phyloP scores from a whole-genome alignment of 2,888 invertebrate species.

The Cordilura impudica region DNA sequence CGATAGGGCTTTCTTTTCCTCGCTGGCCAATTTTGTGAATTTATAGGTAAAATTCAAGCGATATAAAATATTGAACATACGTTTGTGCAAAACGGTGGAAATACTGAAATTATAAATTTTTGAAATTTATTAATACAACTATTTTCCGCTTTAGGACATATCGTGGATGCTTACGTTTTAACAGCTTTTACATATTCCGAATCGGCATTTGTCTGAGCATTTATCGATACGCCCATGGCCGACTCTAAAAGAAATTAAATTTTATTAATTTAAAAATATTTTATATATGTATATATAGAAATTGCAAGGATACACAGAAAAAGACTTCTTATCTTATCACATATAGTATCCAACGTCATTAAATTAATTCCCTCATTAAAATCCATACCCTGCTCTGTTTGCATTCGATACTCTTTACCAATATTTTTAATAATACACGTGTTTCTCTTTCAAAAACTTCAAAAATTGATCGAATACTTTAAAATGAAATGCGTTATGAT shows the following conservation, averaged over 20 bases:
- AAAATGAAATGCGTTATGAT: conserved; percentile 89
- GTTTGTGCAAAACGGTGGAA: conserved; percentile 74
- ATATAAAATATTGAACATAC: conserved; percentile 76
- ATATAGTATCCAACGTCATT: conserved; percentile 82
- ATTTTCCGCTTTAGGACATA: not conserved
- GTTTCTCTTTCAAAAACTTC: conserved; percentile 84
- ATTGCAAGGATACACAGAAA: not conserved
- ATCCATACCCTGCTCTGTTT: conserved; percentile 80
- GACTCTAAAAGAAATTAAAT: conserved; percentile 82
- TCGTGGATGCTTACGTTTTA: conserved; percentile 83
- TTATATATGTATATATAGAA: not conserved
- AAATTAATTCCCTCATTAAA: conserved; percentile 82
- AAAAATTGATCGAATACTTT: conserved; percentile 86
- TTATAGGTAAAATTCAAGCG: conserved; percentile 76
- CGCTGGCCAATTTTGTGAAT: conserved; percentile 80
- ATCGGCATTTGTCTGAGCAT: conserved; percentile 84
- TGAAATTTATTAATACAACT: not conserved
- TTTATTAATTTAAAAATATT: not conserved
- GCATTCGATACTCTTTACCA: conserved; percentile 78
- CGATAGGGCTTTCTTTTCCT: conserved; percentile 78
- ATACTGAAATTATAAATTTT: conserved; percentile 65
- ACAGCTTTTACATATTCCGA: conserved; percentile 87
- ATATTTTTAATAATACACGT: conserved; percentile 81
- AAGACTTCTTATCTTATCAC: conserved; percentile 77
- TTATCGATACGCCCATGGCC: conserved; percentile 88